These are phyloP conservation scores for Dione vanillae DNA, from an alignment of 2,888 invertebrate genomes.

Conservation along the genomic window DNA sequence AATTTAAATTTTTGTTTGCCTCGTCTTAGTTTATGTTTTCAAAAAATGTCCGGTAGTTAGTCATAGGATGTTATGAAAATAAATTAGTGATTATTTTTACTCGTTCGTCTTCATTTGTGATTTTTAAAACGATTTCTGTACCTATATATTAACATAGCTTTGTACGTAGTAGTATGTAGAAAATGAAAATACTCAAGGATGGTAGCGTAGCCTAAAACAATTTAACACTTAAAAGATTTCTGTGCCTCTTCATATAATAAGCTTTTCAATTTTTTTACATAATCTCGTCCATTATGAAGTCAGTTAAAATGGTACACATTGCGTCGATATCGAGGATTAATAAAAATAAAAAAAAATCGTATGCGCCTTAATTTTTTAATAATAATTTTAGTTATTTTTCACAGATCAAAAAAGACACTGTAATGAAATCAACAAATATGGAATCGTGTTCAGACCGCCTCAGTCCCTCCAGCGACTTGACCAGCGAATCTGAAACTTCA, in stretches of 20 bases:
- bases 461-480: slow-evolving; percentile 76
- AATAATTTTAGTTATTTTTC: slow-evolving; percentile 18
- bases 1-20: background rate
- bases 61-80: slow-evolving; percentile 64
- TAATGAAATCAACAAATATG: slow-evolving; percentile 81
- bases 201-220: too few species aligned
- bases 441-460: slow-evolving; percentile 76
- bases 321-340: too few species aligned
- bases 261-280: too few species aligned
- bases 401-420: slow-evolving; percentile 37
- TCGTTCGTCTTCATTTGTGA: background rate
- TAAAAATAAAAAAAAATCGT: too few species aligned
- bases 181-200: too few species aligned
- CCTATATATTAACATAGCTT: background rate
- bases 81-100: slow-evolving; percentile 61
- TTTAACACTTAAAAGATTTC: too few species aligned
- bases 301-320: too few species aligned
- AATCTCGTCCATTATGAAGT: too few species aligned
- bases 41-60: slow-evolving; percentile 44
- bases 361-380: too few species aligned
- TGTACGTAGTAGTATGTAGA: too few species aligned
- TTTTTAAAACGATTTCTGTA: slow-evolving; percentile 19
- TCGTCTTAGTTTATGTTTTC: slow-evolving; percentile 36
- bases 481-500: slow-evolving; percentile 78
- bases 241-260: too few species aligned